Evolutionary conservation across 2,888 invertebrate species (phyloP), one percentile per base, ranked within the genome.

Genomic region (Antheraea yamamai): DNA sequence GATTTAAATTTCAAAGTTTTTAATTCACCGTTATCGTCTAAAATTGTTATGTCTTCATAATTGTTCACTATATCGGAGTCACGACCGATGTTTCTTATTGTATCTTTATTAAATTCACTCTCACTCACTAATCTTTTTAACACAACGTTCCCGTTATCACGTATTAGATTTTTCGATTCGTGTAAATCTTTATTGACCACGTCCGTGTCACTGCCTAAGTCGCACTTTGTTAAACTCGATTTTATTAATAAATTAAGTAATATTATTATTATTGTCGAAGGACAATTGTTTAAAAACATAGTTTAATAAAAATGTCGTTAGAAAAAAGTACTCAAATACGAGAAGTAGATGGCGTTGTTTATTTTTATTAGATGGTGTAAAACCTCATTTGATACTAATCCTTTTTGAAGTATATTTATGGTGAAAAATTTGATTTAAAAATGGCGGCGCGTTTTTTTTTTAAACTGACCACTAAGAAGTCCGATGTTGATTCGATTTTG

Each of bases 1-100:
- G 93, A 87, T 79, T 92, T 93, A 26, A 84, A 87, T 82, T 94
- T 94, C 16, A 94, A 85, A 77, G 87, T 92, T 76, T 89, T 93
- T 10, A 94, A 81, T 4, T 89, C 80, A 73, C 95, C 95, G 68
- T 88, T 82, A 39, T 89, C 82, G 64, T 91, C 92, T 78, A 94
- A 81, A 20, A 94, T 82, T 0, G 92, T 92, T 73, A 95, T 91
- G 47, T 94, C 94, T 80, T 93, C 94, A 20, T 86, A 93, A 76
- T 90, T 82, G 76, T 92, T 91, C 0, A 91, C 92, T 0, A 84
- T 81, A 68, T 88, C 90, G 2, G 81, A 76, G 0, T 83, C 81
- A 75, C 84, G 85, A 0, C 88, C 89, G 0, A 89, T 78, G 77
- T 80, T 88, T 78, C 83, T 89, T 4, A 92, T 71, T 1, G 88